Percentiles rank a stretch among this genome's conserved stretches.
phyloP scores from a whole-genome alignment of 2,888 invertebrate genomes.

The Patella caerulea region DNA sequence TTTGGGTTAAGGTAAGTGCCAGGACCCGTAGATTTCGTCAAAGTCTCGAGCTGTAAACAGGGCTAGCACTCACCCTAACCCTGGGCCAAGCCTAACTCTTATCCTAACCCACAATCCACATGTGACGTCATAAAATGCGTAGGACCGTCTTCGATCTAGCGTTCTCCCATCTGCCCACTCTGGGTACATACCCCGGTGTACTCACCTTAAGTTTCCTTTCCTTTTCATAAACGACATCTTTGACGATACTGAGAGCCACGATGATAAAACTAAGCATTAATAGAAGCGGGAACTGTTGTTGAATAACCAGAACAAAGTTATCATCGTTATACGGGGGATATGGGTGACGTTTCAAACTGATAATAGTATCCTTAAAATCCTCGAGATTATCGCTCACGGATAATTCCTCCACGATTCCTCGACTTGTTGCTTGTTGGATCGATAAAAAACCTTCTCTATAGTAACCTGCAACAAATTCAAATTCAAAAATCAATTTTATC shows the following conservation, averaged over 20 bases:
- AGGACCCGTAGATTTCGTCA: too few species aligned
- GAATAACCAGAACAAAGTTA: conserved; percentile 78
- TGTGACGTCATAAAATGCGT: too few species aligned
- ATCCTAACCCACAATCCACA: too few species aligned
- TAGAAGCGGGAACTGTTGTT: conserved; percentile 81
- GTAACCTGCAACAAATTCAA: conserved; percentile 73
- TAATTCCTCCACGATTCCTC: conserved; percentile 68
- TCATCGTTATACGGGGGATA: conserved; percentile 82
- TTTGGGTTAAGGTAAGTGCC: too few species aligned
- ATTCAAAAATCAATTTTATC: too few species aligned
- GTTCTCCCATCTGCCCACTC: not conserved
- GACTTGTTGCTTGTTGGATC: conserved; percentile 77
- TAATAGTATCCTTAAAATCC: conserved; percentile 71
- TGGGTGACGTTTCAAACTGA: conserved; percentile 79
- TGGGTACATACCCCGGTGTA: not conserved
- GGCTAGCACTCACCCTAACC: too few species aligned
- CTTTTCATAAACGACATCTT: conserved; percentile 82
- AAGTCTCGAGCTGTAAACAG: too few species aligned
- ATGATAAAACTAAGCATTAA: conserved; percentile 86
- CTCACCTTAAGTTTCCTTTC: conserved; percentile 74
- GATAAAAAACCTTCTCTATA: conserved; percentile 79
- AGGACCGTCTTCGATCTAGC: not conserved
- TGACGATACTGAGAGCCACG: conserved; percentile 83
- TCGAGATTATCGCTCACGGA: conserved; percentile 24
- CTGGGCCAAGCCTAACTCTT: too few species aligned